Evolutionary conservation across 2,797 vertebrate genomes (phyloP), one percentile per base, ranked within the genome.

Genomic region (Forpus xanthops): DNA sequence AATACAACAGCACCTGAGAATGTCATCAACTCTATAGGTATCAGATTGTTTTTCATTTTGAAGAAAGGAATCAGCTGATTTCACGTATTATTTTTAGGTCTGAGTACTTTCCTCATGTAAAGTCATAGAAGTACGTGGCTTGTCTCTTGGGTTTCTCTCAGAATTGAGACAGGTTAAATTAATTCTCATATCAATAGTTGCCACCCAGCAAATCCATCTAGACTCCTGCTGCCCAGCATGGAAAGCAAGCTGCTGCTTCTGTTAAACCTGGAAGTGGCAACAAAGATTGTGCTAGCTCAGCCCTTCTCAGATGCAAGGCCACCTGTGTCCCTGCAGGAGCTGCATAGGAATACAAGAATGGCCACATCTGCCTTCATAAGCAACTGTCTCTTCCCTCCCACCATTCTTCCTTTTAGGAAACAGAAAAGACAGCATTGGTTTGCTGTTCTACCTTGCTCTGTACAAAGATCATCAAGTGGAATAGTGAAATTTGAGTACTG

Each of bases 321-420:
- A 9, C 12, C 35, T 7, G 15, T 1, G 0, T 5, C n/a, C 30
- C 0, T 3, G 4, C 10, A 2, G 30, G 14, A 23, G 5, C 65
- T 10, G 39, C 11, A 4, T 27, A 5, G 55, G 21, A 33, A 56
- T 56, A 33, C n/a, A 33, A 35, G 18, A n/a, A 12, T 0, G 2
- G 18, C 31, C 62, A 13, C 56, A 6, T 5, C 60, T 19, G 19
- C 31, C 49, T 14, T 35, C 11, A 4, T 6, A 53, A 47, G 45
- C 7, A 42, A 44, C 13, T 39, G 3, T 60, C 24, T 37, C 33
- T 18, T 24, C 15, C 56, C 56, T 33, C 24, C 8, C 24, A 56
- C 4, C 24, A 8, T 11, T 8, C 12, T 41, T 4, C 13, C 12
- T 30, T 27, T 6, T 1, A 30, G 15, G 31, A 21, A 39, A 37